Evolutionary conservation across 2,113 vertebrate species (phyloP).

Genomic region (Lasiurus cinereus): DNA sequence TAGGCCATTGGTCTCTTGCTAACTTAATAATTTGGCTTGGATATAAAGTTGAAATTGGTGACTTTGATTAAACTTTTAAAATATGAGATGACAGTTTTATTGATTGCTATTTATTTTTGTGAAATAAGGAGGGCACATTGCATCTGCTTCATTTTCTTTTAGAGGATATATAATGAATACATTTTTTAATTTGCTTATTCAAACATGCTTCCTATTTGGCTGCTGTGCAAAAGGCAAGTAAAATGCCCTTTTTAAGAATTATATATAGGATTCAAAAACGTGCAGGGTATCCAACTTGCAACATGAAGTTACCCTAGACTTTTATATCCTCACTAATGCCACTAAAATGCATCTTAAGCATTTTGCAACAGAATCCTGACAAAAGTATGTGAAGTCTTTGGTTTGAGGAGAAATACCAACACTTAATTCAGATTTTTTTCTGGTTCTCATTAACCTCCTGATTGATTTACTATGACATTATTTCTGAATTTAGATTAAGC

Average conservation of each 20-base stretch:
- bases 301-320: constrained; percentile 54
- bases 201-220: constrained; percentile 39
- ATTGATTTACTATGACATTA: background rate
- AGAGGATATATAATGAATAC: constrained; percentile 37
- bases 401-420: background rate
- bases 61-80: constrained; percentile 49
- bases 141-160: constrained; percentile 58
- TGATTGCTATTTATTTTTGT: background rate
- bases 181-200: constrained; percentile 64
- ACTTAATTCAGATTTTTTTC: background rate
- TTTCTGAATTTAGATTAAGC: background rate
- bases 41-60: constrained; percentile 31
- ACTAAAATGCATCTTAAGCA: background rate
- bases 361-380: background rate
- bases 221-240: constrained; percentile 39
- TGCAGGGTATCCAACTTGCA: background rate
- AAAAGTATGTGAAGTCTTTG: background rate
- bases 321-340: background rate
- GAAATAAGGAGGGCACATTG: background rate
- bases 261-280: background rate
- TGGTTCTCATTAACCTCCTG: background rate
- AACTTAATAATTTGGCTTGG: background rate
- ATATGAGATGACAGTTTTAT: background rate
- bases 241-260: constrained; percentile 55
- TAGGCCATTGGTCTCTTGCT: background rate